Percentiles rank a stretch among this genome's conserved stretches.
Conservation (phyloP, 2,113 vertebrate species). For the Ceratotherium simum region DNA sequence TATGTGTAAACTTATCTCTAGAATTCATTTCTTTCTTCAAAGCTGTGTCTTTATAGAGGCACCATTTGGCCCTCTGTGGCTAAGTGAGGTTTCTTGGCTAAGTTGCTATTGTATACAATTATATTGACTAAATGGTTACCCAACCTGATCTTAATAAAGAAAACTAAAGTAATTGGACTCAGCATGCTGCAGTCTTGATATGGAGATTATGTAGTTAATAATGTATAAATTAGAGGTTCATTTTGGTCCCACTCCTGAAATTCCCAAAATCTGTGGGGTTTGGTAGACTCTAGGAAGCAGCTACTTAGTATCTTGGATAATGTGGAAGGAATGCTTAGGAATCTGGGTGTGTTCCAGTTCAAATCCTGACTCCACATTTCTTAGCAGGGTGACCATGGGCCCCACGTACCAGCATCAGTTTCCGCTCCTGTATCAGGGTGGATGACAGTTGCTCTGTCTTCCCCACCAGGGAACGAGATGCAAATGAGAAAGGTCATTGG, state of each 20-base stretch:
- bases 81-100: neutral
- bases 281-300: neutral
- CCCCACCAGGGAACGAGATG: neutral
- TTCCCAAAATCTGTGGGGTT: neutral
- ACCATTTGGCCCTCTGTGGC: neutral
- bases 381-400: accelerated
- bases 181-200: neutral
- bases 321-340: neutral
- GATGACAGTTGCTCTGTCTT: neutral
- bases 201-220: neutral
- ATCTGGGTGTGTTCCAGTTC: neutral
- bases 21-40: neutral
- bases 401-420: neutral
- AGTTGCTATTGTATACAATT: neutral
- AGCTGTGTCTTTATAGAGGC: neutral
- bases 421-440: neutral
- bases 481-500: neutral
- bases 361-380: neutral
- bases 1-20: neutral
- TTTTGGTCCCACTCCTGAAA: neutral
- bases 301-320: too few relatives aligned
- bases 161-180: neutral
- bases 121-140: neutral
- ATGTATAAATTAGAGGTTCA: neutral
- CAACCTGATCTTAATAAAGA: neutral